Percentiles rank a stretch among this genome's conserved stretches.
Conservation (phyloP, 2,797 vertebrate species). For the Xiphophorus birchmanni region DNA sequence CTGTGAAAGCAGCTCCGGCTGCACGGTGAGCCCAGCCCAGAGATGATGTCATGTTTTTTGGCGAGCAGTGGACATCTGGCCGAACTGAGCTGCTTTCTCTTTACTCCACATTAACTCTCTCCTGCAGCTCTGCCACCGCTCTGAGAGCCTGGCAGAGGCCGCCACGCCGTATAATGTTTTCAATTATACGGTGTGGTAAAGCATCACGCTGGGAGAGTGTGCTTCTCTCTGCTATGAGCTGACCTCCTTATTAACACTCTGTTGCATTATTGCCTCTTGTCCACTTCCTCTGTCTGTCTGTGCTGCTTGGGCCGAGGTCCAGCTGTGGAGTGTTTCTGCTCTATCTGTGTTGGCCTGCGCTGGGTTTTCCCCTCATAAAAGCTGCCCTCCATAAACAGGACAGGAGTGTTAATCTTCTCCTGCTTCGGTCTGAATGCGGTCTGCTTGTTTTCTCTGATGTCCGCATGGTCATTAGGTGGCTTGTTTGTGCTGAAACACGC, state of each 20-base stretch:
- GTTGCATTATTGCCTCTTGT: neutral
- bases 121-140: constrained; percentile 27
- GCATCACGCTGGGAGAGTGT: neutral
- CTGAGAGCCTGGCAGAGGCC: constrained; percentile 23
- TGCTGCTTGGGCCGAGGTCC: constrained; percentile 58
- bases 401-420: constrained; percentile 65
- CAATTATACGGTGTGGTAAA: constrained; percentile 9
- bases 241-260: constrained; percentile 9
- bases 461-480: neutral
- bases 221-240: neutral
- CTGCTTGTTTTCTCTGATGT: constrained; percentile 9
- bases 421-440: constrained; percentile 54
- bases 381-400: constrained; percentile 61
- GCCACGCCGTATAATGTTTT: neutral
- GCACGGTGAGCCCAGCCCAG: constrained; percentile 43
- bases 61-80: constrained; percentile 49
- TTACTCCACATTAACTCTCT: constrained; percentile 20
- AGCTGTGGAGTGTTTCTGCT: constrained; percentile 80
- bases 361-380: constrained; percentile 85
- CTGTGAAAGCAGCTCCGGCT: constrained; percentile 2
- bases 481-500: constrained; percentile 12
- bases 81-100: constrained; percentile 40
- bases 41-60: constrained; percentile 71
- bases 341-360: constrained; percentile 76
- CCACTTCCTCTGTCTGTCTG: constrained; percentile 21